These are phyloP conservation scores for Rhagonycha lutea DNA, from an alignment of 2,888 invertebrate species.

Conservation along the genomic window DNA sequence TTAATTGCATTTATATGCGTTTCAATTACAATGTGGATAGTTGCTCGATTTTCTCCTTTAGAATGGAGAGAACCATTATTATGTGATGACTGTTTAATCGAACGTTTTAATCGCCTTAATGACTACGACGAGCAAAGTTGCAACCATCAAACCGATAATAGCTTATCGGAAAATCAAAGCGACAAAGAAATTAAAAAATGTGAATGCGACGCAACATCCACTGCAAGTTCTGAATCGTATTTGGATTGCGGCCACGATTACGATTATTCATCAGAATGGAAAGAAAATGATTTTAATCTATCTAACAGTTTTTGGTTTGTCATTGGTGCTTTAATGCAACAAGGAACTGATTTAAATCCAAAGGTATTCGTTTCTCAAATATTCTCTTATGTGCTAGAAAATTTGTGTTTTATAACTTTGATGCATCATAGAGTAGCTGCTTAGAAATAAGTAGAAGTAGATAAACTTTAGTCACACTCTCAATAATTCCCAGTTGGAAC, in stretches of 20 bases:
- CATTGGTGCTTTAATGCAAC: slow-evolving; percentile 92
- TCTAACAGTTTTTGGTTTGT: slow-evolving; percentile 96
- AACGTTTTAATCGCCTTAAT: slow-evolving; percentile 40
- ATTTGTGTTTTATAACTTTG: not conserved
- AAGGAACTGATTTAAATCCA: slow-evolving; percentile 90
- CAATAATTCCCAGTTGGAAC: too few species aligned
- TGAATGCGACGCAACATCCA: slow-evolving; percentile 37
- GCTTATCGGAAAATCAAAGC: slow-evolving; percentile 21
- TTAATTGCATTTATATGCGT: slow-evolving; percentile 79
- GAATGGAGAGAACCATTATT: slow-evolving; percentile 73
- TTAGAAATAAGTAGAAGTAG: too few species aligned
- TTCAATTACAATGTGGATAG: slow-evolving; percentile 79
- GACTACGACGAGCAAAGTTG: slow-evolving; percentile 49
- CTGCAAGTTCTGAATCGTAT: slow-evolving; percentile 35
- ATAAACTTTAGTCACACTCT: too few species aligned
- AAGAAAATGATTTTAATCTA: slow-evolving; percentile 82
- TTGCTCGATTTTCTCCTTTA: slow-evolving; percentile 82
- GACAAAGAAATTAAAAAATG: slow-evolving; percentile 27
- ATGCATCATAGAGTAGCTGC: too few species aligned
- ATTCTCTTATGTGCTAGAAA: not conserved
- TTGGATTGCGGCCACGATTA: slow-evolving; percentile 9
- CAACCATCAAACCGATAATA: slow-evolving; percentile 35
- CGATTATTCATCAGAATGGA: slow-evolving; percentile 41
- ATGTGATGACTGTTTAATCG: slow-evolving; percentile 59
- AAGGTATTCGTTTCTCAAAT: slow-evolving; percentile 69